Conservation (phyloP, 2,113 vertebrate genomes). For the Tupaia tana region DNA sequence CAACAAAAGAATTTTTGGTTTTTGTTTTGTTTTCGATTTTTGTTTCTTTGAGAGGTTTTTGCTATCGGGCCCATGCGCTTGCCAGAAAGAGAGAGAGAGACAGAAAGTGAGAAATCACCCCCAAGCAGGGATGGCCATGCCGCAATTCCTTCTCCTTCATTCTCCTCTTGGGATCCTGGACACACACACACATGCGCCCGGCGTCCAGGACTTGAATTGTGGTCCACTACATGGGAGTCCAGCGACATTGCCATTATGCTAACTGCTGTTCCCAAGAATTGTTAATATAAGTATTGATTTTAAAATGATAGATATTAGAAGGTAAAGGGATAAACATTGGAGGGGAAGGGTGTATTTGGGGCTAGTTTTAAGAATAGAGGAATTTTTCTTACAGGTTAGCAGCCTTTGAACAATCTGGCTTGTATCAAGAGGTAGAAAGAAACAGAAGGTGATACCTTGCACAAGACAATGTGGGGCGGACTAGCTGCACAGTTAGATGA, state of each 20-base stretch:
- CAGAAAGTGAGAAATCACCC: too few species aligned
- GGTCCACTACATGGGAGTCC: too few species aligned
- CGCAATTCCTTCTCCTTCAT: too few species aligned
- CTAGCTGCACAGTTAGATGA: neutral
- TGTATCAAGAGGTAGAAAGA: neutral
- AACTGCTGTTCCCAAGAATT: neutral
- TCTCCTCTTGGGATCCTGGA: too few species aligned
- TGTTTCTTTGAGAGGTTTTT: too few species aligned
- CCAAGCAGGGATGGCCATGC: too few species aligned
- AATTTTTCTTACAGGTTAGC: neutral
- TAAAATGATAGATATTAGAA: neutral
- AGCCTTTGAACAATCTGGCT: neutral
- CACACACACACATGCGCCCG: too few species aligned
- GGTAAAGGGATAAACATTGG: neutral
- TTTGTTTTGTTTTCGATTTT: too few species aligned
- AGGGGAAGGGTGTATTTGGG: neutral
- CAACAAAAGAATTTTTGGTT: neutral
- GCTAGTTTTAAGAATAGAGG: neutral
- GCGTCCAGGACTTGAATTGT: too few species aligned
- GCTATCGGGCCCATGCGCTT: too few species aligned
- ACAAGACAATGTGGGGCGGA: neutral
- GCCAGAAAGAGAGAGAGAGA: too few species aligned
- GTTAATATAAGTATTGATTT: neutral
- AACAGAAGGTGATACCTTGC: neutral
- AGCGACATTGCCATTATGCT: too few species aligned